Percentiles rank a stretch among this genome's conserved stretches.
These are phyloP conservation scores for Centroberyx gerrardi DNA, from an alignment of 2,797 vertebrate species.

Conservation along the genomic window DNA sequence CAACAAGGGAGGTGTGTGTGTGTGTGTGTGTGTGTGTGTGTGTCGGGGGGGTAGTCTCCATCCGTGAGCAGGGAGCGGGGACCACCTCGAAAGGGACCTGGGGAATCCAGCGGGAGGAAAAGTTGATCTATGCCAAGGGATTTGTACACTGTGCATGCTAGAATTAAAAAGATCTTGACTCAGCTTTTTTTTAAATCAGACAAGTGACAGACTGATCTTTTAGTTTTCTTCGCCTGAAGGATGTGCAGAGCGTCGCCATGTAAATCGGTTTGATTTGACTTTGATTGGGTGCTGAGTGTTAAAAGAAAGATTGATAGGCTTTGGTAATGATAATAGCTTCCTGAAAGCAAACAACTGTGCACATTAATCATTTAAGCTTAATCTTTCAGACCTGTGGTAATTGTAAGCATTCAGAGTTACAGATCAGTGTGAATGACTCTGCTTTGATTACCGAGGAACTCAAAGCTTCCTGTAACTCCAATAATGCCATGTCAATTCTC, in stretches of 20 bases:
- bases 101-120: conserved; percentile 25
- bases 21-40: not conserved
- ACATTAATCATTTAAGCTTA: conserved; percentile 47
- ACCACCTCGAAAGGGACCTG: conserved; percentile 58
- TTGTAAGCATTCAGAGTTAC: conserved; percentile 47
- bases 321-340: conserved; percentile 47
- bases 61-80: conserved; percentile 33
- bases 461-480: conserved; percentile 1
- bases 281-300: conserved; percentile 23
- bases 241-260: conserved; percentile 31
- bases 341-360: conserved; percentile 1
- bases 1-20: conserved; percentile 51
- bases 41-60: conserved; percentile 11
- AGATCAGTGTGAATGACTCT: conserved; percentile 31
- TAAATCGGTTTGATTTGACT: conserved; percentile 31
- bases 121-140: conserved; percentile 33
- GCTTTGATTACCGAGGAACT: conserved; percentile 8
- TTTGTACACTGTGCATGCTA: conserved; percentile 38
- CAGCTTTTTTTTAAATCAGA: conserved; percentile 41
- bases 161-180: conserved; percentile 39
- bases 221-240: conserved; percentile 45
- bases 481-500: conserved; percentile 10
- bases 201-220: conserved; percentile 32
- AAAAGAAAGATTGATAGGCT: conserved; percentile 45
- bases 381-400: conserved; percentile 34